Conservation (phyloP, 2,113 vertebrate species). For the Lampris incognitus region DNA sequence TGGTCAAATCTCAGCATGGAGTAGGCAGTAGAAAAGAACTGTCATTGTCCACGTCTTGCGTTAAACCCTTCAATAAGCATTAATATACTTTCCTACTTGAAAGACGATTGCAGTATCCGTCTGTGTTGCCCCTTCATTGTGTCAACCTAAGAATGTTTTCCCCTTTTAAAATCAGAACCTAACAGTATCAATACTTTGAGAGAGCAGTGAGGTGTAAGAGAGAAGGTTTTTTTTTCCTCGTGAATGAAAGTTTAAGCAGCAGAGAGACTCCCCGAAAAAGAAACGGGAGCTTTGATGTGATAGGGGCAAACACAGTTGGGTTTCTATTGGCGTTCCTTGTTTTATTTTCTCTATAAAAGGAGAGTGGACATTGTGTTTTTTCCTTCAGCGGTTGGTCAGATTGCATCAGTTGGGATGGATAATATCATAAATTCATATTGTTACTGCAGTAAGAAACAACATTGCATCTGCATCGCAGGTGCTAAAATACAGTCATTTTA, state of each 20-base stretch:
- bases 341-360: neutral
- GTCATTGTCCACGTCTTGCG: neutral
- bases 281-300: too few species aligned
- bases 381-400: neutral
- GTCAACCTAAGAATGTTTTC: too few species aligned
- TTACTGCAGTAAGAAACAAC: constrained; percentile 14
- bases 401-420: neutral
- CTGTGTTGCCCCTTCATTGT: neutral
- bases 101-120: neutral
- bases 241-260: too few species aligned
- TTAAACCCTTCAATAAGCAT: constrained; percentile 6
- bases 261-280: too few species aligned
- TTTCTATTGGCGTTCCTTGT: too few species aligned
- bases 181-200: too few species aligned
- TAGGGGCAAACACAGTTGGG: too few species aligned
- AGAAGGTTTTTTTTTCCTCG: too few species aligned
- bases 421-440: neutral
- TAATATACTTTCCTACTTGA: neutral
- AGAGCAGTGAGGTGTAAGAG: too few species aligned
- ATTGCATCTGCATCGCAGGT: constrained; percentile 15
- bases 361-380: constrained; percentile 2
- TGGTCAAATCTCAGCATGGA: neutral
- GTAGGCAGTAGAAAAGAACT: neutral
- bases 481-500: constrained; percentile 45
- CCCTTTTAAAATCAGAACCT: too few species aligned